Evolutionary conservation across 23 tunicate species (phyloP).

Genomic region (Corella eumyota): DNA sequence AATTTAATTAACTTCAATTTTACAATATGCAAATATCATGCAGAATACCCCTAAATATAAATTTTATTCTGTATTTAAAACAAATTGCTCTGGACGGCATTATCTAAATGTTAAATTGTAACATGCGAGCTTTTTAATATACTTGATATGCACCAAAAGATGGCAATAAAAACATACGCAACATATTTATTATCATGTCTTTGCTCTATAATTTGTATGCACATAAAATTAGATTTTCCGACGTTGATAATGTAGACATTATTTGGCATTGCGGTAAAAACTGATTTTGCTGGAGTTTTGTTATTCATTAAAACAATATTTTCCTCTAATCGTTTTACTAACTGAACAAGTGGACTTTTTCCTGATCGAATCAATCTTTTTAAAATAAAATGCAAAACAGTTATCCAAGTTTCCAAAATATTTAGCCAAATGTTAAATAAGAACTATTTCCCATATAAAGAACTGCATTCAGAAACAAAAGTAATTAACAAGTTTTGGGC

Average conservation of each 20-base stretch:
- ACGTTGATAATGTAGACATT: background rate
- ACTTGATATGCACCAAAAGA: background rate
- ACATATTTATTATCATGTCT: background rate
- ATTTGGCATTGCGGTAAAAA: background rate
- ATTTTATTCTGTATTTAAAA: background rate
- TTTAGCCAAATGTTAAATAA: background rate
- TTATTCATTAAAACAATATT: background rate
- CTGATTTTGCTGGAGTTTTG: too few relatives aligned
- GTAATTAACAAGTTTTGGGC: background rate
- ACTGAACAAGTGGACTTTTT: background rate
- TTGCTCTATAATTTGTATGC: background rate
- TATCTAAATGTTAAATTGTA: background rate
- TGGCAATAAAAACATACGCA: background rate
- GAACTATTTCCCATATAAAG: background rate
- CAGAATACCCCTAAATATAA: background rate
- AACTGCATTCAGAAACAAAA: background rate
- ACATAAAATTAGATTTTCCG: background rate
- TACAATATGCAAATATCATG: too few relatives aligned
- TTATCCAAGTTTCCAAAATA: background rate
- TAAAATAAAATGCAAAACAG: background rate
- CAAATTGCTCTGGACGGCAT: background rate
- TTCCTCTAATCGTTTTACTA: background rate
- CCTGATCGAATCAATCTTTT: background rate
- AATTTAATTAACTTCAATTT: too few relatives aligned
- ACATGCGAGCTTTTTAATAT: background rate